Evolutionary conservation across 2,797 vertebrate species (phyloP).

Genomic region (Epinephelus awoara): DNA sequence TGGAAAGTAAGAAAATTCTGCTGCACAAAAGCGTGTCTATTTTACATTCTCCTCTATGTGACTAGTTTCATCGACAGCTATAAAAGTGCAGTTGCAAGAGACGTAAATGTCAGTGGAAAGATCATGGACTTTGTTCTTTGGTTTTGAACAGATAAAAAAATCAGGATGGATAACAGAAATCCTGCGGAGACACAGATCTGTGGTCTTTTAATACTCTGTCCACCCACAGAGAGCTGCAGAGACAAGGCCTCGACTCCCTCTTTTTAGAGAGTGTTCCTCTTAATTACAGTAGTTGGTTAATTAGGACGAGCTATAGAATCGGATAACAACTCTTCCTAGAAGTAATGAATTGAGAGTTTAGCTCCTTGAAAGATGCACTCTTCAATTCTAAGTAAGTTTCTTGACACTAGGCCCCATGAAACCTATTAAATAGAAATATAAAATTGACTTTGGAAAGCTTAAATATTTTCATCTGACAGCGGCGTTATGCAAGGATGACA

Average conservation of each 20-base stretch:
- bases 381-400: constrained; percentile 47
- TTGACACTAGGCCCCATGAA: constrained; percentile 54
- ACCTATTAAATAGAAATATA: constrained; percentile 56
- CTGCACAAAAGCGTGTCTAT: not conserved
- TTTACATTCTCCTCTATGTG: not conserved
- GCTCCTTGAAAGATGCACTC: constrained; percentile 50
- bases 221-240: constrained; percentile 40
- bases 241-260: constrained; percentile 25
- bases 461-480: constrained; percentile 61
- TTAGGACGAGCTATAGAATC: constrained; percentile 41
- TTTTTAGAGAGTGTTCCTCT: constrained; percentile 17
- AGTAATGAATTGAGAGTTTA: constrained; percentile 43
- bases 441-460: constrained; percentile 57
- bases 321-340: constrained; percentile 47
- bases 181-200: constrained; percentile 18
- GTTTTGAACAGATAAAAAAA: not conserved
- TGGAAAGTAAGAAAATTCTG: not conserved
- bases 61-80: not conserved
- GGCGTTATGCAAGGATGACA: constrained; percentile 54
- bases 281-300: constrained; percentile 61
- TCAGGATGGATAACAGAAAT: not conserved
- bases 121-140: constrained; percentile 1
- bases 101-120: constrained; percentile 6
- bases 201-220: constrained; percentile 37
- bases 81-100: not conserved